phyloP scores from a whole-genome alignment of 2,797 vertebrate species.

The Sarcophilus harrisii region DNA sequence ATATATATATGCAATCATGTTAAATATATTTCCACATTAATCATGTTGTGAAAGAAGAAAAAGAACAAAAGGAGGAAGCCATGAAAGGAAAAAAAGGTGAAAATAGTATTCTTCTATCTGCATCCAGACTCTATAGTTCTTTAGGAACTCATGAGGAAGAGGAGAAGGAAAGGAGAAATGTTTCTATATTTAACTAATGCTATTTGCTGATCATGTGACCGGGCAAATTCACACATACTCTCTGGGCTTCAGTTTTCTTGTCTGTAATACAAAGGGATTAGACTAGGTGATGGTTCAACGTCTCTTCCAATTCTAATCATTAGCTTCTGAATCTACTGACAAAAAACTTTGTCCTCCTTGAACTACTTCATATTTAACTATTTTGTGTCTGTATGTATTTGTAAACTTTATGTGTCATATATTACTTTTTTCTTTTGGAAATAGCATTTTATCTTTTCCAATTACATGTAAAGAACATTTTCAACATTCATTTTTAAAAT shows the following conservation, averaged over 20 bases:
- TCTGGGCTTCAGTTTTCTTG: background rate
- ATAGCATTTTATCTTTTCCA: background rate
- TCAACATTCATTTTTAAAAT: background rate
- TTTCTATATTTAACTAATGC: background rate
- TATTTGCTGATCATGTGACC: background rate
- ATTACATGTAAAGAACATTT: background rate
- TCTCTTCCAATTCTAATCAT: background rate
- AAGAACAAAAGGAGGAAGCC: background rate
- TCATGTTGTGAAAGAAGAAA: background rate
- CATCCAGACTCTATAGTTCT: background rate
- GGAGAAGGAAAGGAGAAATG: background rate
- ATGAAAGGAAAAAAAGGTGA: background rate
- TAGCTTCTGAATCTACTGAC: background rate
- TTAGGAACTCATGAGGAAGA: background rate
- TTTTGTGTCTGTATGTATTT: background rate
- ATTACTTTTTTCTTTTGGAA: background rate
- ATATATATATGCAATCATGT: background rate
- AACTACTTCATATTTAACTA: background rate
- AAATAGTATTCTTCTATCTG: background rate
- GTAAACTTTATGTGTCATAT: background rate
- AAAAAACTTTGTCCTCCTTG: background rate
- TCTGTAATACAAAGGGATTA: conserved; percentile 1
- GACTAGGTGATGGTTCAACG: background rate
- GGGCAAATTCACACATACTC: background rate
- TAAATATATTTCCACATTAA: background rate